A percentile compares a stretch with the other conserved stretches of the same genome.
Evolutionary conservation across 2,113 vertebrate species (phyloP).

Genomic region (Sphyrna mokarran): DNA sequence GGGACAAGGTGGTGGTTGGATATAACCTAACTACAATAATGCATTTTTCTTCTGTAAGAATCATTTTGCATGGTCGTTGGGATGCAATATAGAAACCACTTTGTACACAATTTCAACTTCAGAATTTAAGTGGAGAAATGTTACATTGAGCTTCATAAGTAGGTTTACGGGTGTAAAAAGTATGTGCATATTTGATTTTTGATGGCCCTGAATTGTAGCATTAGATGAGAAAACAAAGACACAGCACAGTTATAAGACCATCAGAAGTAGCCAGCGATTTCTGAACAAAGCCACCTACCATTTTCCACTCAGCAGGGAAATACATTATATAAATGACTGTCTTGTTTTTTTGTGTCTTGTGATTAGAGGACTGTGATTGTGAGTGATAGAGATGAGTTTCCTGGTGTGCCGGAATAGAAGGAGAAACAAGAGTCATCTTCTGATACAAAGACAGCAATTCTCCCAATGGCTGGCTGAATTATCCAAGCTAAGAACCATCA

Average conservation of each 20-base stretch:
- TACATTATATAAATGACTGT: constrained; percentile 66
- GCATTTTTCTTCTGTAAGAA: background rate
- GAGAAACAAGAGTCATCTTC: constrained; percentile 32
- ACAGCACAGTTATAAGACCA: constrained; percentile 58
- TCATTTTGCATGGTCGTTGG: background rate
- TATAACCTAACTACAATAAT: background rate
- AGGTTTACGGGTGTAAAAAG: constrained; percentile 33
- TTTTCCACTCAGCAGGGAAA: constrained; percentile 63
- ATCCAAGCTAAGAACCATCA: constrained; percentile 23
- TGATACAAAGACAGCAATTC: constrained; percentile 22
- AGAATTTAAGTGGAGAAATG: constrained; percentile 9
- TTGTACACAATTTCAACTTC: background rate
- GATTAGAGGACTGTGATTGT: constrained; percentile 28
- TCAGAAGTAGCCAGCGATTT: constrained; percentile 55
- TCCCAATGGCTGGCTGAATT: constrained; percentile 29
- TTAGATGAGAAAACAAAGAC: constrained; percentile 60
- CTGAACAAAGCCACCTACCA: constrained; percentile 61
- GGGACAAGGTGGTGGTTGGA: background rate
- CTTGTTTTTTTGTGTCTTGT: constrained; percentile 47
- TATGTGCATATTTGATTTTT: constrained; percentile 70
- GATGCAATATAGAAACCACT: constrained; percentile 20
- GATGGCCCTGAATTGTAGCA: constrained; percentile 67
- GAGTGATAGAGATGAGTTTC: constrained; percentile 34
- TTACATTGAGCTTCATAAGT: constrained; percentile 2
- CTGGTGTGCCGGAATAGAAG: constrained; percentile 26